Evolutionary conservation across 1,140 invertebrate species (phyloP).

Genomic region (Harpegnathos saltator): DNA sequence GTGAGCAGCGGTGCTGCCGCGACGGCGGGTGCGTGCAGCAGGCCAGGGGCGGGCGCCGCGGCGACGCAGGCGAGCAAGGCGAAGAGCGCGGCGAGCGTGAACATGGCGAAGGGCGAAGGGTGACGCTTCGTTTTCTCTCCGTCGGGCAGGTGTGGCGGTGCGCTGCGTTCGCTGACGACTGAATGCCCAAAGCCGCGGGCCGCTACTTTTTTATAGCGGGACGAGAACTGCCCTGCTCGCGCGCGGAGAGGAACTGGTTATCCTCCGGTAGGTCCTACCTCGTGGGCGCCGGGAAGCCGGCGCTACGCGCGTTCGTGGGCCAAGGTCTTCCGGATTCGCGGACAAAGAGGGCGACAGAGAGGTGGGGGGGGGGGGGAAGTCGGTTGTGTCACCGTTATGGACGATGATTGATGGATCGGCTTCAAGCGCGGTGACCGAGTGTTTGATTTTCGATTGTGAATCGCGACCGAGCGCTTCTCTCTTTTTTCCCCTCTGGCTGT

Average conservation of each 20-base stretch:
- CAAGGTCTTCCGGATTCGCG: slow-evolving; percentile 65
- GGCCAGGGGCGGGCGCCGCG: slow-evolving; percentile 60
- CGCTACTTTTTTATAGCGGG: slow-evolving; percentile 61
- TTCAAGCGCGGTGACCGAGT: too few relatives aligned
- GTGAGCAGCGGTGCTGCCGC: slow-evolving; percentile 86
- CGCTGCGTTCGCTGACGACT: slow-evolving; percentile 8
- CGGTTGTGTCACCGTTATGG: too few relatives aligned
- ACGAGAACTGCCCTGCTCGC: background rate
- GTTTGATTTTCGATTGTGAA: too few relatives aligned
- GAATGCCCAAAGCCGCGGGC: background rate
- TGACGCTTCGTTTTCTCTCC: too few relatives aligned
- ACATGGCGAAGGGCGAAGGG: slow-evolving; percentile 32
- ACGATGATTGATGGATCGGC: too few relatives aligned
- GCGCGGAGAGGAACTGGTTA: slow-evolving; percentile 29
- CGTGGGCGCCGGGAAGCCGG: slow-evolving; percentile 16
- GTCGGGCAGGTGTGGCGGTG: too few relatives aligned
- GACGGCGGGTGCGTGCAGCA: slow-evolving; percentile 81
- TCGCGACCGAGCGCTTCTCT: too few relatives aligned
- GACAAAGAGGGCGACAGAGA: background rate
- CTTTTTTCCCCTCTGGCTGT: too few relatives aligned
- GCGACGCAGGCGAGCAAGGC: slow-evolving; percentile 76
- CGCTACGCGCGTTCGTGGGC: slow-evolving; percentile 17
- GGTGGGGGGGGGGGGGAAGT: background rate
- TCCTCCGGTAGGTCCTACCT: background rate
- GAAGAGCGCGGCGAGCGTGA: slow-evolving; percentile 51